A percentile compares a stretch with the other conserved stretches of the same genome.
Evolutionary conservation across 2,113 vertebrate genomes (phyloP).

Genomic region (Plecotus auritus): DNA sequence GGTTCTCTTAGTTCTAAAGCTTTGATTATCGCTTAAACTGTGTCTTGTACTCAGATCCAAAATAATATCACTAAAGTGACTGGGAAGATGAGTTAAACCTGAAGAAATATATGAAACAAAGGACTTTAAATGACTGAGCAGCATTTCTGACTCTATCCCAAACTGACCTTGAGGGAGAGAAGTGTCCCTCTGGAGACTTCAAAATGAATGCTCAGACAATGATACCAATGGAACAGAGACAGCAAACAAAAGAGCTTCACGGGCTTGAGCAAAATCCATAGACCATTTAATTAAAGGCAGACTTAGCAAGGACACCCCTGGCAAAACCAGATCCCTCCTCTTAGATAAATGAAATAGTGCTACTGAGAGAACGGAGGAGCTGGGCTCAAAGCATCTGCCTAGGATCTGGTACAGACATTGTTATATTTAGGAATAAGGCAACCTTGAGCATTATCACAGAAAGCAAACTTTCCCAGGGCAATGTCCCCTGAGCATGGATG

Average conservation of each 20-base stretch:
- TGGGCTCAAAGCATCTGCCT: neutral
- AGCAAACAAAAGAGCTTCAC: neutral
- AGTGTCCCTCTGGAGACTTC: neutral
- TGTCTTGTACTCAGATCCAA: neutral
- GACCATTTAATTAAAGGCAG: conserved; percentile 23
- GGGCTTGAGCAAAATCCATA: neutral
- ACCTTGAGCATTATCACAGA: neutral
- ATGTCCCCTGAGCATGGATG: neutral
- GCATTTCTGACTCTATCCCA: neutral
- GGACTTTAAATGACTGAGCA: neutral
- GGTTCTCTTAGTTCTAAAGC: neutral
- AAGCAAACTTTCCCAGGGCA: neutral
- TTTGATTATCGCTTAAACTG: neutral
- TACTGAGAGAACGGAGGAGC: neutral
- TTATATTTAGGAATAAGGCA: neutral
- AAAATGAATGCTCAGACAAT: neutral
- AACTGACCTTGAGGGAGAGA: neutral
- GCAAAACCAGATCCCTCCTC: neutral
- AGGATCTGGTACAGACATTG: neutral
- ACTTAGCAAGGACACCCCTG: neutral
- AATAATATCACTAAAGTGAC: neutral
- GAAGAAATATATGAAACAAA: neutral
- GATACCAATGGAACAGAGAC: neutral
- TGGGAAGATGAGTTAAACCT: neutral
- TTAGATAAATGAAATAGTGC: neutral